Evolutionary conservation across 1,140 invertebrate species (phyloP).

Genomic region (Oncopeltus fasciatus): DNA sequence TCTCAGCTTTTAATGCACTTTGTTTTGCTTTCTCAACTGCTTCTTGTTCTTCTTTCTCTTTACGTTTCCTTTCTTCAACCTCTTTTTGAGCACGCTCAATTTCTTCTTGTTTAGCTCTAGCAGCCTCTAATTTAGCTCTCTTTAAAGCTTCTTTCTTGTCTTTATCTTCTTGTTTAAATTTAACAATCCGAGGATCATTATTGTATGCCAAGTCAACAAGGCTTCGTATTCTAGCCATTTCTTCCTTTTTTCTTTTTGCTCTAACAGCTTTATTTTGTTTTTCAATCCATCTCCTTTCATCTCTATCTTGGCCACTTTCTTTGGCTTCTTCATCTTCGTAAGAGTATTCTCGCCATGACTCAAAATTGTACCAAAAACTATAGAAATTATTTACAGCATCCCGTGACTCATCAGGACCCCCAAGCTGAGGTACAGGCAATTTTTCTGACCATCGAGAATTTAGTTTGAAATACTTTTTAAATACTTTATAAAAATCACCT

Average conservation of each 20-base stretch:
- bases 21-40: conserved; percentile 61
- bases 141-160: conserved; percentile 79
- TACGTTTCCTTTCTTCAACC: conserved; percentile 44
- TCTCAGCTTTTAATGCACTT: conserved; percentile 72
- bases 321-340: conserved; percentile 98
- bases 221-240: conserved; percentile 75
- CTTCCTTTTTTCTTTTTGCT: conserved; percentile 88
- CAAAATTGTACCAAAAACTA: conserved; percentile 91
- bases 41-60: conserved; percentile 70
- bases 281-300: conserved; percentile 87
- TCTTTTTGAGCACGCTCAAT: conserved; percentile 41
- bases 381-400: conserved; percentile 74
- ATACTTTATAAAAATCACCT: conserved; percentile 35
- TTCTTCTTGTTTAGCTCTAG: conserved; percentile 43
- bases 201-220: conserved; percentile 89
- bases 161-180: conserved; percentile 89
- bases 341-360: conserved; percentile 98
- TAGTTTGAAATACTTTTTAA: conserved; percentile 66
- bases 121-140: conserved; percentile 77
- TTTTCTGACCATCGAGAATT: conserved; percentile 89
- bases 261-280: conserved; percentile 90
- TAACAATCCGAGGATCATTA: conserved; percentile 79
- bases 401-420: conserved; percentile 50
- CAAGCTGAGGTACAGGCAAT: conserved; percentile 70
- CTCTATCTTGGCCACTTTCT: conserved; percentile 88